Evolutionary conservation across 2,888 invertebrate genomes (phyloP), one percentile per base, ranked within the genome.

Genomic region (Byasa hedistus): DNA sequence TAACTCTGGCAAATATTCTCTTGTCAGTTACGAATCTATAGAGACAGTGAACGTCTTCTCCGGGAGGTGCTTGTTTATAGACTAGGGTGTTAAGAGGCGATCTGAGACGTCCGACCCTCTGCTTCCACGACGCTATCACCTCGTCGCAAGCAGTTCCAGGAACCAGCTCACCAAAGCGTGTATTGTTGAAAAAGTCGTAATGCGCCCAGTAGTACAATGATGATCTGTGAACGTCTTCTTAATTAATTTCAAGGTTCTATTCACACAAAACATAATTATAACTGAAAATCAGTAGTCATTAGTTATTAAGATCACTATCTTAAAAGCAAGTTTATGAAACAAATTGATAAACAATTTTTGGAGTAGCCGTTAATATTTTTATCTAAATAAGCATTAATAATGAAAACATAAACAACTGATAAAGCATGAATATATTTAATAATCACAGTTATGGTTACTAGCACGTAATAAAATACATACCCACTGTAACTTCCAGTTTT

Each of bases 121-220:
- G 94, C 75, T 95, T 95, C 96, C 97, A 97, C 0, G 97, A 96
- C 15, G 96, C 95, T 80, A 97, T 97, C 1, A 96, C 94, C 81
- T 98, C 97, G 77, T 98, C 98, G 80, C 98, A 98, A 4, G 95
- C 94, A 0, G 96, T 97, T 23, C 95, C 95, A 0, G 94, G 93
- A 0, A 97, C 95, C 0, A 96, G 95, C 71, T 96, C 96, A 0
- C 98, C 98, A 71, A 96, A 95, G 62, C 95, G 95, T 0, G 96
- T 97, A 77, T 97, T 97, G 84, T 98, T 97, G 89, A 97, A 98
- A 91, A 97, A 98, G 79, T 98, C 97, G 79, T 97, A 98, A 81
- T 97, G 97, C 0, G 97, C 97, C 97, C 97, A 97, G 82, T 97
- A 98, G 86, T 98, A 97, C 19, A 98, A 92, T 0, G 97, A 97